phyloP scores from a whole-genome alignment of 1,140 invertebrate genomes.

The Meloidogyne floridensis region DNA sequence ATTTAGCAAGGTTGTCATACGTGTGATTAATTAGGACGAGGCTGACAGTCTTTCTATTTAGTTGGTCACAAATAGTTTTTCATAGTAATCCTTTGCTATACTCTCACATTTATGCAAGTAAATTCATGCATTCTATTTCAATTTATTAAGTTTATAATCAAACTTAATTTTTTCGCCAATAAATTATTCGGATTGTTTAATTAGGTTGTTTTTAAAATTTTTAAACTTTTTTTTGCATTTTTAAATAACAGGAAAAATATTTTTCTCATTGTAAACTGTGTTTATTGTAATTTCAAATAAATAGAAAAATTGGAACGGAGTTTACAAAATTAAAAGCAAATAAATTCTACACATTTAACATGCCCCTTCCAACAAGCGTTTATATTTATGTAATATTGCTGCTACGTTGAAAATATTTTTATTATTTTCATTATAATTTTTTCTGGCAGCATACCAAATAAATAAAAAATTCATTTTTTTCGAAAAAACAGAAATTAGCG shows the following conservation, averaged over 20 bases:
- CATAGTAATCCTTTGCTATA: too few relatives aligned
- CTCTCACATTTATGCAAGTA: too few relatives aligned
- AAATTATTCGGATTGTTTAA: neutral
- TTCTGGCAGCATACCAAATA: neutral
- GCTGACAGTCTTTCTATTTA: too few relatives aligned
- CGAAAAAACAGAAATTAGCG: neutral
- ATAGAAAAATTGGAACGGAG: neutral
- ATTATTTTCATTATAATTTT: neutral
- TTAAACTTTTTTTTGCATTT: neutral
- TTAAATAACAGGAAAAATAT: neutral
- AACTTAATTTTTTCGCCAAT: too few relatives aligned
- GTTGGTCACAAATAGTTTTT: too few relatives aligned
- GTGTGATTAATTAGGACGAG: too few relatives aligned
- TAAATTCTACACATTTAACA: neutral
- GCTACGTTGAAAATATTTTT: neutral
- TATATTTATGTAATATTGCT: neutral
- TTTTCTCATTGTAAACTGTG: neutral
- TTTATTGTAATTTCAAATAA: constrained; percentile 1
- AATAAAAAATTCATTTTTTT: neutral
- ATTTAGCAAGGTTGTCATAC: too few relatives aligned
- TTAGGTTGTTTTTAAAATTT: neutral
- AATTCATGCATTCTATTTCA: too few relatives aligned
- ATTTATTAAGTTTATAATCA: too few relatives aligned
- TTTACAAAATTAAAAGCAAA: neutral
- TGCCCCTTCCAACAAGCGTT: neutral